Evolutionary conservation across 2,888 invertebrate species (phyloP).

Genomic region (Sphaeridia pumilis): DNA sequence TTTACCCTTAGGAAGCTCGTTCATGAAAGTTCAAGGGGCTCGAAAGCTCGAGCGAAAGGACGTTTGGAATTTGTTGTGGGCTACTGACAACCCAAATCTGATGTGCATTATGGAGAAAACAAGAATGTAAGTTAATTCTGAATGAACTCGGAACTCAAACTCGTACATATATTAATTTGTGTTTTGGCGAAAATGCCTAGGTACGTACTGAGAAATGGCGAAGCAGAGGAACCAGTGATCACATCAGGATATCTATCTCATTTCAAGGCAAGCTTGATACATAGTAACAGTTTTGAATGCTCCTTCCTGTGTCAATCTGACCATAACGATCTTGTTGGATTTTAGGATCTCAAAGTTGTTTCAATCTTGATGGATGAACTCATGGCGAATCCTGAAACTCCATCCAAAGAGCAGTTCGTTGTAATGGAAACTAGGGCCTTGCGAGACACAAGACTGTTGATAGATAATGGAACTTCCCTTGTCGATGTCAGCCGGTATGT

Average conservation of each 20-base stretch:
- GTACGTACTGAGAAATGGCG: conserved; percentile 67
- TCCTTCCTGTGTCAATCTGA: background rate
- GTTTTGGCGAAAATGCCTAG: conserved; percentile 6
- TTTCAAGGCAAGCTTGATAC: conserved; percentile 52
- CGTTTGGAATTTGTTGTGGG: conserved; percentile 96
- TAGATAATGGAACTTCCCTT: conserved; percentile 80
- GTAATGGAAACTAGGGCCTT: conserved; percentile 86
- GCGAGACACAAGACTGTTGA: conserved; percentile 77
- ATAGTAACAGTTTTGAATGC: background rate
- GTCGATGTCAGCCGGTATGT: conserved; percentile 81
- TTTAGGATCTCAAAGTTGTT: conserved; percentile 76
- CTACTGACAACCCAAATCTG: conserved; percentile 78
- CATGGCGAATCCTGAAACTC: conserved; percentile 60
- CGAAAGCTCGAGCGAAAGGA: conserved; percentile 59
- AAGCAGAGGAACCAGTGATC: conserved; percentile 87
- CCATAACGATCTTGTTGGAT: background rate
- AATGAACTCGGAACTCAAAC: background rate
- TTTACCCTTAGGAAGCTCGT: conserved; percentile 24
- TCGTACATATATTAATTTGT: background rate
- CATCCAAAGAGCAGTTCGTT: conserved; percentile 56
- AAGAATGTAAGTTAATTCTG: conserved; percentile 56
- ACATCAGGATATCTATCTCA: conserved; percentile 87
- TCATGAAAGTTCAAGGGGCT: conserved; percentile 23
- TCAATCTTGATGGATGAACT: conserved; percentile 83
- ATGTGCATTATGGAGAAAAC: conserved; percentile 94